These are phyloP conservation scores for Pristionchus entomophagus DNA, from an alignment of 2,888 invertebrate species.

Conservation along the genomic window DNA sequence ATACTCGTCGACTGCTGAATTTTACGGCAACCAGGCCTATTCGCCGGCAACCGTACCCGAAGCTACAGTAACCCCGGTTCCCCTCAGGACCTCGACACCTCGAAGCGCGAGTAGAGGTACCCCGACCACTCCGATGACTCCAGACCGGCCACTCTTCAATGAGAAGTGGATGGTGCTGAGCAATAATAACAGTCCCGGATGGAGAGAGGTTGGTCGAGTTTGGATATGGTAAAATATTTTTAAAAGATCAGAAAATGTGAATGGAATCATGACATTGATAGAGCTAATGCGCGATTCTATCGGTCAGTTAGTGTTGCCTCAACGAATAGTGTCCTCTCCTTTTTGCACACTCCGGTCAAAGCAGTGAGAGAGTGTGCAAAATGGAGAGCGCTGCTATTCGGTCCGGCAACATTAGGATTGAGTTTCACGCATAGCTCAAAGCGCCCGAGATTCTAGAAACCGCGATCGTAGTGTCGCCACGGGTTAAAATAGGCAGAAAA, in stretches of 20 bases:
- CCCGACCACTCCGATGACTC: neutral
- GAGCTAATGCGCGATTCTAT: too few species aligned
- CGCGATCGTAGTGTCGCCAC: neutral
- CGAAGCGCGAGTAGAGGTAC: neutral
- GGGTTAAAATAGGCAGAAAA: neutral
- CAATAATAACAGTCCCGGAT: neutral
- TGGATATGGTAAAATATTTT: neutral
- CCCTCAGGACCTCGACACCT: neutral
- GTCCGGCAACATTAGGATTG: too few species aligned
- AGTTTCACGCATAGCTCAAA: neutral
- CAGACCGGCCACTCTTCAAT: constrained; percentile 35
- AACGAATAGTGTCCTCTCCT: too few species aligned
- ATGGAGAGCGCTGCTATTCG: too few species aligned
- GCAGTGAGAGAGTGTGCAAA: too few species aligned
- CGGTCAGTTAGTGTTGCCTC: too few species aligned
- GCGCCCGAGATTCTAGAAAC: neutral
- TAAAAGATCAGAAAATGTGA: neutral
- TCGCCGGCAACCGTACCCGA: neutral
- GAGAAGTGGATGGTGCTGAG: constrained; percentile 26
- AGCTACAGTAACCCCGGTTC: neutral
- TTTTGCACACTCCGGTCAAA: too few species aligned
- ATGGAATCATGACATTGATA: neutral
- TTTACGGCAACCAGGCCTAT: too few species aligned
- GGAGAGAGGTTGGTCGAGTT: constrained; percentile 22
- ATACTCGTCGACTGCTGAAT: too few species aligned